Evolutionary conservation across 2,888 invertebrate species (phyloP).

Genomic region (Rotaria magnacalcarata): DNA sequence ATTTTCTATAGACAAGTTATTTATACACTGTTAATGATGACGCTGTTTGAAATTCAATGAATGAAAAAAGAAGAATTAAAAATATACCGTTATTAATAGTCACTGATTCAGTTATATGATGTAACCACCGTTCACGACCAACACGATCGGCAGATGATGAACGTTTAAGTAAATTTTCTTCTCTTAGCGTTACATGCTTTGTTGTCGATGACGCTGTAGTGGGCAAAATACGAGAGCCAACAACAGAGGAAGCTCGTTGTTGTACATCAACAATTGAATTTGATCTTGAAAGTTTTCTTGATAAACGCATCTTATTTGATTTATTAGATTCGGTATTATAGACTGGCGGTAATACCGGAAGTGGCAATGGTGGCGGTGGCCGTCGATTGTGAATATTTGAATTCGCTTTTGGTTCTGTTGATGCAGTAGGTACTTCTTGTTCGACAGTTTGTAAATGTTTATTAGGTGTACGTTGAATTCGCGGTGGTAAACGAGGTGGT

Average conservation of each 20-base stretch:
- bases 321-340: not conserved
- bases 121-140: constrained; percentile 10
- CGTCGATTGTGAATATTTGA: not conserved
- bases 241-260: not conserved
- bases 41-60: too few relatives aligned
- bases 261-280: not conserved
- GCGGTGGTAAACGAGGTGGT: not conserved
- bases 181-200: not conserved
- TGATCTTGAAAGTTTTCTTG: not conserved
- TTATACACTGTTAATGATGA: too few relatives aligned
- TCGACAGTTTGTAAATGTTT: not conserved
- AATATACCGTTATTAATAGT: not conserved
- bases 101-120: not conserved
- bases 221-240: not conserved
- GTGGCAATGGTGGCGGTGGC: not conserved
- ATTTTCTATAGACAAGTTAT: too few relatives aligned
- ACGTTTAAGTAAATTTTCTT: constrained; percentile 5
- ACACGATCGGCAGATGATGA: constrained; percentile 4
- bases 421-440: not conserved
- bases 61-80: too few relatives aligned
- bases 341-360: not conserved
- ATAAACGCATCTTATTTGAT: not conserved
- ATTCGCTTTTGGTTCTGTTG: not conserved
- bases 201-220: not conserved
- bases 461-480: not conserved